Percentiles rank a stretch among this genome's conserved stretches.
Evolutionary conservation across 2,113 vertebrate genomes (phyloP).

Genomic region (Rhinopomastus cyanomelas): DNA sequence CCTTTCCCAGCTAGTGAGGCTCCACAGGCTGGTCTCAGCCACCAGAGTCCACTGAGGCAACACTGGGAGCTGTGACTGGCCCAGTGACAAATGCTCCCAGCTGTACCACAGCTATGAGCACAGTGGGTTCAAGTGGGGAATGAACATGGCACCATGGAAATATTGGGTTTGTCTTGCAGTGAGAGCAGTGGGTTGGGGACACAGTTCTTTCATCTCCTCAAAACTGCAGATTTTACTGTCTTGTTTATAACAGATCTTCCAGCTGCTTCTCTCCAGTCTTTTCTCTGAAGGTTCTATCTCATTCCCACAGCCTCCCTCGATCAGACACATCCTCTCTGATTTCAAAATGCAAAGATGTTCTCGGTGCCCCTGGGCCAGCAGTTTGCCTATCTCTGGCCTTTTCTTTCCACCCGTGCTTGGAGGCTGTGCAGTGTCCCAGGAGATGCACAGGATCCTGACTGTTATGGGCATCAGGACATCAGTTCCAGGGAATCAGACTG

Average conservation of each 20-base stretch:
- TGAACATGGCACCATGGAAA: neutral
- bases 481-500: neutral
- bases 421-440: neutral
- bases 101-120: neutral
- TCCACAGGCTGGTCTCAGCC: neutral
- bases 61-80: neutral
- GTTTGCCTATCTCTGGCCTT: neutral
- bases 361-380: neutral
- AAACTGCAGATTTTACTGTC: neutral
- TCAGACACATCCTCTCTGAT: neutral
- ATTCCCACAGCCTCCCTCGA: neutral
- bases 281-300: neutral
- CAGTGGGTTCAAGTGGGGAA: neutral
- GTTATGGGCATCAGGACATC: neutral
- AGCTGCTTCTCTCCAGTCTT: neutral
- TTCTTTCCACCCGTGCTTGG: neutral
- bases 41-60: rapidly evolving
- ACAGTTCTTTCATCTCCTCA: neutral
- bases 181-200: neutral
- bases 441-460: neutral
- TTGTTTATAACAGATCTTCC: neutral
- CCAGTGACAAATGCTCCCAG: neutral
- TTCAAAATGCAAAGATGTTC: neutral
- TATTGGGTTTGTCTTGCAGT: neutral
- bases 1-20: neutral